phyloP scores from a whole-genome alignment of 92 coral and sea anemone species.

The Palythoa heliodiscus region DNA sequence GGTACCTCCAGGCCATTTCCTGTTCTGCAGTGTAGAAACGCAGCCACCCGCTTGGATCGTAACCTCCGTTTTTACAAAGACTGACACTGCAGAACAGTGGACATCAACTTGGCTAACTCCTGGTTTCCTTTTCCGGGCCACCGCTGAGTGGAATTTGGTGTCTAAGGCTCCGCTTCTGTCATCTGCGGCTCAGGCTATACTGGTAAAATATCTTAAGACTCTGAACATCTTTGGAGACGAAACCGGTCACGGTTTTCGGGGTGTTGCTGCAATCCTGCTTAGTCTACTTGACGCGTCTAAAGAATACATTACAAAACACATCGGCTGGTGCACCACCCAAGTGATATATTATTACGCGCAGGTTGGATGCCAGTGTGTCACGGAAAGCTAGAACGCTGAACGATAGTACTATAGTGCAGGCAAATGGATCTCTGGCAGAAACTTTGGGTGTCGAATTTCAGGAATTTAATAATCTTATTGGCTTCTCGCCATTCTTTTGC shows the following conservation, averaged over 20 bases:
- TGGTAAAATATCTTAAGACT: conserved; percentile 31
- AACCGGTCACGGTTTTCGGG: conserved; percentile 58
- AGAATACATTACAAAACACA: conserved; percentile 49
- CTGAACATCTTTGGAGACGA: conserved; percentile 53
- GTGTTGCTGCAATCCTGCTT: conserved; percentile 59
- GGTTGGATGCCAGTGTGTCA: conserved; percentile 19
- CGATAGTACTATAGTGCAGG: conserved; percentile 25
- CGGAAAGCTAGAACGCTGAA: background rate
- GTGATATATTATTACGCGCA: too few species aligned
- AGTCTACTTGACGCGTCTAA: conserved; percentile 62
- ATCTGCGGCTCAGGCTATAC: conserved; percentile 22
- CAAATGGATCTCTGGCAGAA: conserved; percentile 1
- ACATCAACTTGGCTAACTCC: conserved; percentile 37
- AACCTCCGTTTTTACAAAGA: conserved; percentile 25
- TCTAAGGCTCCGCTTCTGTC: too few species aligned
- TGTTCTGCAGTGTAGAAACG: conserved; percentile 48
- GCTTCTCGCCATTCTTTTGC: background rate
- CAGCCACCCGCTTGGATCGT: conserved; percentile 60
- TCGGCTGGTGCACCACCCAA: conserved; percentile 62
- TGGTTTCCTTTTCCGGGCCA: conserved; percentile 51
- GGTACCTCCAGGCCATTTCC: conserved; percentile 42
- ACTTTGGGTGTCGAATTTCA: background rate
- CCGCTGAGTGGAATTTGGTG: conserved; percentile 32
- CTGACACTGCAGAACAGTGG: conserved; percentile 8
- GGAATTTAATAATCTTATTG: background rate